Evolutionary conservation across 2,113 vertebrate species (phyloP).

Genomic region (Numenius arquata): DNA sequence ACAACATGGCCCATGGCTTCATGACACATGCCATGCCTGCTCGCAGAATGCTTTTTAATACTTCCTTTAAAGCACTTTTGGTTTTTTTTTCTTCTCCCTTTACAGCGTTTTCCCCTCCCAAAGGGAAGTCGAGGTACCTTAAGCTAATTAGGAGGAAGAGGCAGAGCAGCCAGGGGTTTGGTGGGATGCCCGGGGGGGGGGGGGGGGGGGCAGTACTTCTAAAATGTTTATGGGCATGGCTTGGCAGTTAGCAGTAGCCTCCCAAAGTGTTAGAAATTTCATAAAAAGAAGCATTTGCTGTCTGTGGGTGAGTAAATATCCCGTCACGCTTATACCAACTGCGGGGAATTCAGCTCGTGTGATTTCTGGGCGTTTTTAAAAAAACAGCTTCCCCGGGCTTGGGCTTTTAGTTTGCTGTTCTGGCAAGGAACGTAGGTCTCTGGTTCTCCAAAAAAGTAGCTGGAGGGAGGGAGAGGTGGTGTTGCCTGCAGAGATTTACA

Average conservation of each 20-base stretch:
- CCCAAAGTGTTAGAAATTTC: background rate
- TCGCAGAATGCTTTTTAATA: background rate
- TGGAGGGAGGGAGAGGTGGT: background rate
- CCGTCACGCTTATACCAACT: rapidly evolving
- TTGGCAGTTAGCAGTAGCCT: background rate
- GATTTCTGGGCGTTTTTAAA: background rate
- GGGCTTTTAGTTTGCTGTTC: background rate
- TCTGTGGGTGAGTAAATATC: background rate
- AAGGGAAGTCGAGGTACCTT: background rate
- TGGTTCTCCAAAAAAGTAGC: background rate
- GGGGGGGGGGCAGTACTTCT: background rate
- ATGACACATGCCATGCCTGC: background rate
- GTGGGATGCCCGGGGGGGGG: background rate
- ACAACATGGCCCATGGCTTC: rapidly evolving
- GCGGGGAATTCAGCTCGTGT: background rate
- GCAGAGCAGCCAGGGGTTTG: background rate
- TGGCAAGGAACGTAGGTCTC: background rate
- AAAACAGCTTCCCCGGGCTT: background rate
- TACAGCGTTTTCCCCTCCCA: background rate
- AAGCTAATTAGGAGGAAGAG: background rate
- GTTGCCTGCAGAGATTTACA: background rate
- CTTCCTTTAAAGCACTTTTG: background rate
- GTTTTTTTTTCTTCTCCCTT: background rate
- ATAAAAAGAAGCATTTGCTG: background rate
- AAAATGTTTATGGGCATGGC: background rate